A percentile compares a stretch with the other conserved stretches of the same genome.
These are phyloP conservation scores for Ceratina calcarata DNA, from an alignment of 1,140 invertebrate species.

Conservation along the genomic window DNA sequence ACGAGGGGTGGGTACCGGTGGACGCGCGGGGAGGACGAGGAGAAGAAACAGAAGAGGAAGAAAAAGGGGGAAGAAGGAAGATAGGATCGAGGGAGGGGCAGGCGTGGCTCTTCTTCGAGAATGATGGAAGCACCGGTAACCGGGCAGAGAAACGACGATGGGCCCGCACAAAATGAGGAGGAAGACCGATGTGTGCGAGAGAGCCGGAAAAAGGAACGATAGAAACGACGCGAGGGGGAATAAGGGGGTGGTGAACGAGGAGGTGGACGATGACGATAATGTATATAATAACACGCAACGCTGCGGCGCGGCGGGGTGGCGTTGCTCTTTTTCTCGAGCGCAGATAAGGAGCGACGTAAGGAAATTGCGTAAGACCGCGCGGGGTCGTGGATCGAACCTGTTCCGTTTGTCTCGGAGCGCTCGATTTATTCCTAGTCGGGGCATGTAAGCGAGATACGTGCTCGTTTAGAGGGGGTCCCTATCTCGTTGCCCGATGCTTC, in stretches of 20 bases:
- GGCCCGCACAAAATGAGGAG: slow-evolving; percentile 62
- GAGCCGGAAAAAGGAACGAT: slow-evolving; percentile 7
- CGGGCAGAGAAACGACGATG: slow-evolving; percentile 67
- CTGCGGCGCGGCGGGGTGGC: background rate
- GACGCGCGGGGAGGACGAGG: slow-evolving; percentile 40
- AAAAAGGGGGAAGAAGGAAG: slow-evolving; percentile 62
- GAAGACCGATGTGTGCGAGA: slow-evolving; percentile 37
- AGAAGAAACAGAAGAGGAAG: slow-evolving; percentile 57
- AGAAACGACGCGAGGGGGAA: background rate
- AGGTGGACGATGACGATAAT: slow-evolving; percentile 41
- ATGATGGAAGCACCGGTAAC: slow-evolving; percentile 76
- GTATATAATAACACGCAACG: slow-evolving; percentile 46
- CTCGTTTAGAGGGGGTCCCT: slow-evolving; percentile 35
- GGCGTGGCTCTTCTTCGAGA: slow-evolving; percentile 73
- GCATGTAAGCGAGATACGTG: slow-evolving; percentile 42
- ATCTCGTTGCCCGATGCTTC: slow-evolving; percentile 21
- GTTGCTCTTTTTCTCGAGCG: slow-evolving; percentile 24
- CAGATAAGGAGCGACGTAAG: slow-evolving; percentile 4
- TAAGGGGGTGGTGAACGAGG: background rate
- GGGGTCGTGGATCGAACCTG: slow-evolving; percentile 41
- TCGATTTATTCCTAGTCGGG: slow-evolving; percentile 37
- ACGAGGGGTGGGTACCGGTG: slow-evolving; percentile 72
- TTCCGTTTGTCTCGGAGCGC: slow-evolving; percentile 40
- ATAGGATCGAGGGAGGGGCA: slow-evolving; percentile 76
- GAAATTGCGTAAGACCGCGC: slow-evolving; percentile 45